A percentile compares a stretch with the other conserved stretches of the same genome.
Evolutionary conservation across 2,888 invertebrate species (phyloP).

Genomic region (Agrotis exclamationis): DNA sequence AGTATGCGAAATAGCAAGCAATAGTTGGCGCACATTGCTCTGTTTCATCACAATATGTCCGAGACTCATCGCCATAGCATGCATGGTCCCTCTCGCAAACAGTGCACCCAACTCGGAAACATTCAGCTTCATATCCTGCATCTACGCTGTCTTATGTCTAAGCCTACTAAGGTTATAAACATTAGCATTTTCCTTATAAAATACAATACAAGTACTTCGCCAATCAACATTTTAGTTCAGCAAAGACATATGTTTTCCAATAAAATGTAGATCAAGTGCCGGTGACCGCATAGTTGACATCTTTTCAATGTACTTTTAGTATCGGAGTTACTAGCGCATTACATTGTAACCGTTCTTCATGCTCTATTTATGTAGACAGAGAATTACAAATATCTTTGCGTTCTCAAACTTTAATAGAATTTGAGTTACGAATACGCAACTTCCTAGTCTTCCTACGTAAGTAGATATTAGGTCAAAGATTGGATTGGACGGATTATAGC

Average conservation of each 20-base stretch:
- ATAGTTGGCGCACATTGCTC: conserved; percentile 81
- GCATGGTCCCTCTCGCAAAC: conserved; percentile 79
- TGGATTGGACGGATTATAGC: neutral
- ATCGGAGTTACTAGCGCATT: conserved; percentile 40
- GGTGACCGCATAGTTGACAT: conserved; percentile 29
- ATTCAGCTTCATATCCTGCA: conserved; percentile 76
- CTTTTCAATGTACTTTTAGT: conserved; percentile 29
- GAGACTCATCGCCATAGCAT: conserved; percentile 75
- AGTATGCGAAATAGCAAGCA: conserved; percentile 87
- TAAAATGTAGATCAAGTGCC: conserved; percentile 40
- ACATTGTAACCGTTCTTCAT: conserved; percentile 44
- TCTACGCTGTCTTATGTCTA: conserved; percentile 72
- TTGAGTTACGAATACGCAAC: conserved; percentile 4
- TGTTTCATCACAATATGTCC: conserved; percentile 76
- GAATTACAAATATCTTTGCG: conserved; percentile 29
- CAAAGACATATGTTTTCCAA: neutral
- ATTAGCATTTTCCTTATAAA: conserved; percentile 21
- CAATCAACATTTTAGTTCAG: conserved; percentile 28
- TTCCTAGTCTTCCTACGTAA: neutral
- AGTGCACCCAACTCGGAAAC: conserved; percentile 80
- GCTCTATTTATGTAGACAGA: conserved; percentile 30
- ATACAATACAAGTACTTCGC: conserved; percentile 7
- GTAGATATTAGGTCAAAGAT: neutral
- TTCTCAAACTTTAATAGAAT: conserved; percentile 22
- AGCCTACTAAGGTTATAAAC: conserved; percentile 74